Conservation (phyloP, 1,140 invertebrate species). For the Samia ricini region DNA sequence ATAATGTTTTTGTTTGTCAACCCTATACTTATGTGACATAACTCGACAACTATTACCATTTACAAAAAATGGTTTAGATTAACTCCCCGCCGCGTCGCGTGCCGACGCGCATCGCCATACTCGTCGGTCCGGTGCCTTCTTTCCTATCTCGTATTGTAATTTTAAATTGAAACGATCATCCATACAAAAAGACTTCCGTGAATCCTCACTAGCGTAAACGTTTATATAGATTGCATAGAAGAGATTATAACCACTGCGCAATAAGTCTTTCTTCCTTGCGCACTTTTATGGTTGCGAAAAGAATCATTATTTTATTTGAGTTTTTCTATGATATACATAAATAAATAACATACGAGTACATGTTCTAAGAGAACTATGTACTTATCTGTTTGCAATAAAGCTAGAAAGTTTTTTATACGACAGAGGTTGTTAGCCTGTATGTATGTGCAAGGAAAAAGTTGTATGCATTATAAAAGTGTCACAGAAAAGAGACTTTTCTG, state of each 20-base stretch:
- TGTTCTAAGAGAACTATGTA: no score
- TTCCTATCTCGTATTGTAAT: slow-evolving; percentile 44
- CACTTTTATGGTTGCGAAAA: not conserved
- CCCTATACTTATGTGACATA: slow-evolving; percentile 39
- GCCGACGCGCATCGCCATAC: slow-evolving; percentile 50
- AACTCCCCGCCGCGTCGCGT: slow-evolving; percentile 61
- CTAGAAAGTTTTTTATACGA: no score
- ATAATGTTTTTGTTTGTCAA: not conserved
- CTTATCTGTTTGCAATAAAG: no score
- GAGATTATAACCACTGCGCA: slow-evolving; percentile 28
- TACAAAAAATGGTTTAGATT: slow-evolving; percentile 48
- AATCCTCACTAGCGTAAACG: slow-evolving; percentile 12
- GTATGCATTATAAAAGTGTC: no score
- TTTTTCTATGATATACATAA: no score
- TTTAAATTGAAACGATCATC: slow-evolving; percentile 54
- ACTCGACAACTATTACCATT: slow-evolving; percentile 65
- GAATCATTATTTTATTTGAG: no score
- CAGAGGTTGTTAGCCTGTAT: no score
- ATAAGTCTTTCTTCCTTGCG: slow-evolving; percentile 12
- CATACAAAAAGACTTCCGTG: slow-evolving; percentile 58
- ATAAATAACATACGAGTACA: no score
- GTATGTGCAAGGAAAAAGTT: no score
- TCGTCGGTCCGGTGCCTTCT: slow-evolving; percentile 44
- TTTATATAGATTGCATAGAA: not conserved
- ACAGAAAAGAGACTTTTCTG: no score